Conservation (phyloP, 2,888 invertebrate genomes). For the Mythimna vitellina region DNA sequence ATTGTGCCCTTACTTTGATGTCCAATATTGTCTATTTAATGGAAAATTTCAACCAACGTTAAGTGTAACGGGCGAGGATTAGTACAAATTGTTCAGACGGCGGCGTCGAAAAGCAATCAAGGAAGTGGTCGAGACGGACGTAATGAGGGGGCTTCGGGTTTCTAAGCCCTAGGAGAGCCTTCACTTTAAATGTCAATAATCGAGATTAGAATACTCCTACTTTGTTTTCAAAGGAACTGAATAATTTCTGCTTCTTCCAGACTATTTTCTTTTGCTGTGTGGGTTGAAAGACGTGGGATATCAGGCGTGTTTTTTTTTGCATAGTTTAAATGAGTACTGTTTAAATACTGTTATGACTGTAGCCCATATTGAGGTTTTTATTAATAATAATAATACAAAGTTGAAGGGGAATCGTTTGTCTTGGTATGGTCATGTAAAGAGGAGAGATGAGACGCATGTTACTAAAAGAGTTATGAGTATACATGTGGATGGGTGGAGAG, state of each 20-base stretch:
- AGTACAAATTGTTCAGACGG: slow-evolving; percentile 35
- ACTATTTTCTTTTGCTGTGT: slow-evolving; percentile 10
- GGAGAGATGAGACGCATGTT: too few species aligned
- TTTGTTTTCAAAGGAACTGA: slow-evolving; percentile 9
- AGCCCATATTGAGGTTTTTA: neutral
- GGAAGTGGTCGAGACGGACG: slow-evolving; percentile 37
- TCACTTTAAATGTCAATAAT: slow-evolving; percentile 39
- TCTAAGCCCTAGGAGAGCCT: slow-evolving; percentile 25
- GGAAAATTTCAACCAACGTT: slow-evolving; percentile 42
- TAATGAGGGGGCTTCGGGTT: slow-evolving; percentile 40
- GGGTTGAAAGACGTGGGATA: neutral
- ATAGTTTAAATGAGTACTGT: slow-evolving; percentile 5
- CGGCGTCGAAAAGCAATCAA: slow-evolving; percentile 50
- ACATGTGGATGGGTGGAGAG: too few species aligned
- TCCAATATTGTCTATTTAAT: slow-evolving; percentile 15
- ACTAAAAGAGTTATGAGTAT: too few species aligned
- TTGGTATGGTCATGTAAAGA: too few species aligned
- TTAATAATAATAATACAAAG: too few species aligned
- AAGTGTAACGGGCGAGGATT: slow-evolving; percentile 38
- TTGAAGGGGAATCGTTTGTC: too few species aligned
- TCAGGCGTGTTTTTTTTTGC: neutral
- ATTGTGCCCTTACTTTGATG: slow-evolving; percentile 10
- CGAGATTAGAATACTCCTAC: slow-evolving; percentile 16
- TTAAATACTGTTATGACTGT: neutral
- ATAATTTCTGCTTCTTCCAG: neutral